Base-by-base conservation (phyloP, 2,888 invertebrate genomes). In the Pseudococcus viburni region DNA sequence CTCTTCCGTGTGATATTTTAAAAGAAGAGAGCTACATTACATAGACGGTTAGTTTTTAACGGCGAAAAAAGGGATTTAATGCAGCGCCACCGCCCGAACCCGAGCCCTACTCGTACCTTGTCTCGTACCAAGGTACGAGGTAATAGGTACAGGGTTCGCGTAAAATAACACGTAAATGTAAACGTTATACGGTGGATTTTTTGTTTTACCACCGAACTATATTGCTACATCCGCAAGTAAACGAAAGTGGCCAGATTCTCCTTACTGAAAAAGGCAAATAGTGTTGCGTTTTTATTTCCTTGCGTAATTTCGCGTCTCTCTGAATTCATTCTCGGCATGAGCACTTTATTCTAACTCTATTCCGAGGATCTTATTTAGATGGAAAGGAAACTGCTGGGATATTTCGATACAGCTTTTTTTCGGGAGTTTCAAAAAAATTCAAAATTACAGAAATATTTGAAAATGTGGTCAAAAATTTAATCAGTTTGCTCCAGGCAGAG, bases 41-140 rank as follows among this genome's bases (percentile, higher is more conserved):
- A 55, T 85, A 55, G 85, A 85, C 85, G 85, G 55, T 85, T 77
- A 42, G 77, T 77, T 77, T 77, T 77, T 77, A 77, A 77, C 77
- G 68, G 77, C 77, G 42, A 77, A 68, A 68, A 42, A 68, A 42
- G 39, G 77, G 77, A 77, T 77, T 77, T 77, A 77, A 77, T 77
- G 77, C 17, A 15, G 68, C 68, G 22, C 68, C 7, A 4, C 12
- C 15, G 55, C n/a, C 8, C 15, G 42, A 6, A 42, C 5, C 42
- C 42, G 42, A 9, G 42, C 55, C n/a, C 55, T n/a, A 12, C 5
- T n/a, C 7, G n/a, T 42, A 42, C 42, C 55, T n/a, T 51, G 48
- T 42, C 55, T n/a, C 55, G 55, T 55, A 55, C 15, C 55, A 55
- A n/a, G 55, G 55, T 55, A n/a, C 55, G 15, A 12, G 3, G 5